Evolutionary conservation across 2,797 vertebrate genomes (phyloP).

Genomic region (Sciaenops ocellatus): DNA sequence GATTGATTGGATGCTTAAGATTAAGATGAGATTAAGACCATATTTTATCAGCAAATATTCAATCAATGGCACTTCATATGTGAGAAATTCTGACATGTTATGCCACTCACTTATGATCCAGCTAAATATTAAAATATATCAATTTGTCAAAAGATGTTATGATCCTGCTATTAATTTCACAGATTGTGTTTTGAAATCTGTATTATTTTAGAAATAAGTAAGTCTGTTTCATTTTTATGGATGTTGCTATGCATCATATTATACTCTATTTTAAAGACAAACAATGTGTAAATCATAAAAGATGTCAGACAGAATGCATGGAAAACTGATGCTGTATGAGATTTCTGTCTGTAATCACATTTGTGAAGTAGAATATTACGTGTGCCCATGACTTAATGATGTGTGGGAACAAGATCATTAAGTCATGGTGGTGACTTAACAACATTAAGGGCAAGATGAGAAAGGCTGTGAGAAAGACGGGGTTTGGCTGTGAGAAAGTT

Average conservation of each 20-base stretch:
- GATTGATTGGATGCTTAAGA: constrained; percentile 2
- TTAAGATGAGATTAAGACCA: too few relatives aligned
- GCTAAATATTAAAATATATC: neutral
- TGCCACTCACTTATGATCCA: neutral
- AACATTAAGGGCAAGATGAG: neutral
- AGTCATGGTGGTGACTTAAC: neutral
- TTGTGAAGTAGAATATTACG: neutral
- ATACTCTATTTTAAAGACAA: neutral
- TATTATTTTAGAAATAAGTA: neutral
- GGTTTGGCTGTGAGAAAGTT: neutral
- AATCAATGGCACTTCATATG: neutral
- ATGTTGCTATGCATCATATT: neutral
- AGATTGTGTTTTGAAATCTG: neutral
- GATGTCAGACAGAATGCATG: neutral
- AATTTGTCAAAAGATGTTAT: neutral
- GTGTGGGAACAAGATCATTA: neutral
- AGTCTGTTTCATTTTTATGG: neutral
- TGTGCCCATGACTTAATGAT: neutral
- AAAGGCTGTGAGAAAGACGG: too few relatives aligned
- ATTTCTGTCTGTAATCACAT: neutral
- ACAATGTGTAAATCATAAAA: neutral
- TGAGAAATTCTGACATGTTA: neutral
- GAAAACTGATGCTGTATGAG: neutral
- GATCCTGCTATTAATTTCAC: neutral
- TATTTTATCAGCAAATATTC: neutral